Conservation (phyloP, 2,888 invertebrate species). For the Erebia palarica region DNA sequence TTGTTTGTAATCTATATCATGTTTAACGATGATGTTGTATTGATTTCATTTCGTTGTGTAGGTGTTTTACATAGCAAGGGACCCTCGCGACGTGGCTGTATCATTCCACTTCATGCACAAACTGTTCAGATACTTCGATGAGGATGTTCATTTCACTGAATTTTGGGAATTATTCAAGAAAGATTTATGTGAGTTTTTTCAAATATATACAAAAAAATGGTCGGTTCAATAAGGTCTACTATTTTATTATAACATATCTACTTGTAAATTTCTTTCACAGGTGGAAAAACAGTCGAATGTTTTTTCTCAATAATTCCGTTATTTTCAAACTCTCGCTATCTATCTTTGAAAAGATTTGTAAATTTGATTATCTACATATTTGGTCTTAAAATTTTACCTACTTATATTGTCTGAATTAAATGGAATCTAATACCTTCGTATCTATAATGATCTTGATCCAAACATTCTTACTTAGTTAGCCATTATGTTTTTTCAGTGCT, state of each 20-base stretch:
- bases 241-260: not conserved
- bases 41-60: not conserved
- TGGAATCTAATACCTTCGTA: not conserved
- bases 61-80: slow-evolving; percentile 88
- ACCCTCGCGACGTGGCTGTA: slow-evolving; percentile 91
- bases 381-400: no score
- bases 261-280: no score
- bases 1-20: no score
- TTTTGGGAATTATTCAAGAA: slow-evolving; percentile 61
- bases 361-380: no score
- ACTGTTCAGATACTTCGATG: slow-evolving; percentile 57
- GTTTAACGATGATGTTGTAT: no score
- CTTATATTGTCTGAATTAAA: no score
- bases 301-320: no score
- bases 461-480: no score
- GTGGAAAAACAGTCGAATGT: no score
- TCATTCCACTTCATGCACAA: slow-evolving; percentile 87
- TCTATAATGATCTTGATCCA: not conserved
- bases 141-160: slow-evolving; percentile 52
- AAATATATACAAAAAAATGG: not conserved
- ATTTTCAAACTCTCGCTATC: no score
- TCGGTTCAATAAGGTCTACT: not conserved
- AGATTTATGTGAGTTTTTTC: slow-evolving; percentile 52
- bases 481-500: slow-evolving; percentile 67
- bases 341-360: no score